Evolutionary conservation across 2,888 invertebrate species (phyloP).

Genomic region (Tanypteryx hageni): DNA sequence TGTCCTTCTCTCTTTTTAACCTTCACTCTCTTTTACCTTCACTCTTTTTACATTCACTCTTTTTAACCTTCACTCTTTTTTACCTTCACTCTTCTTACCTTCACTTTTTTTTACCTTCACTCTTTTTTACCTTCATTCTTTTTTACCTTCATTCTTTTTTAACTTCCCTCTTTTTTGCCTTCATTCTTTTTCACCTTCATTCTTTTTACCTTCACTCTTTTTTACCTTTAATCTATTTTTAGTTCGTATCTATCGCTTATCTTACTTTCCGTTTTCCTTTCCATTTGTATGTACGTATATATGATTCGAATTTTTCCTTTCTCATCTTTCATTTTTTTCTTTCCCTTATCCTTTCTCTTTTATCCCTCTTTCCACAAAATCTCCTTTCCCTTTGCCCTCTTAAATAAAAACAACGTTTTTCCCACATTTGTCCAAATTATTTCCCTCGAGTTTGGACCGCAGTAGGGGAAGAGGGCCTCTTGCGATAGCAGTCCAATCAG

Average conservation of each 20-base stretch:
- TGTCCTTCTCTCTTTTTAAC: neutral
- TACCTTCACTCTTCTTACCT: no score
- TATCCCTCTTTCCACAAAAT: neutral
- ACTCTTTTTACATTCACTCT: neutral
- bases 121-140: neutral
- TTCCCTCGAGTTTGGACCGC: conserved; percentile 51
- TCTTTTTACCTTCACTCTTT: neutral
- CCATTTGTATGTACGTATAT: no score
- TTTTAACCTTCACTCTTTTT: no score
- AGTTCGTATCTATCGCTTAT: no score
- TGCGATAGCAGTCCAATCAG: conserved; percentile 40
- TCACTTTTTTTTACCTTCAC: no score
- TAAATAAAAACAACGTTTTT: conserved; percentile 22
- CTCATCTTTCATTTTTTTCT: neutral
- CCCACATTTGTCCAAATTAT: conserved; percentile 59
- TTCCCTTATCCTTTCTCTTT: neutral
- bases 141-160: neutral
- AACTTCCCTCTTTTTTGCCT: no score
- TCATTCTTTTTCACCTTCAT: no score
- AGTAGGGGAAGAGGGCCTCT: conserved; percentile 15
- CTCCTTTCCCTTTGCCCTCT: conserved; percentile 9
- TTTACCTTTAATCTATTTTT: neutral
- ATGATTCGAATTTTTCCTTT: neutral
- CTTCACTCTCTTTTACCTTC: no score
- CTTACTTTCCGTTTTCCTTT: no score